Evolutionary conservation across 2,113 vertebrate genomes (phyloP).

Genomic region (Grammomys surdaster): DNA sequence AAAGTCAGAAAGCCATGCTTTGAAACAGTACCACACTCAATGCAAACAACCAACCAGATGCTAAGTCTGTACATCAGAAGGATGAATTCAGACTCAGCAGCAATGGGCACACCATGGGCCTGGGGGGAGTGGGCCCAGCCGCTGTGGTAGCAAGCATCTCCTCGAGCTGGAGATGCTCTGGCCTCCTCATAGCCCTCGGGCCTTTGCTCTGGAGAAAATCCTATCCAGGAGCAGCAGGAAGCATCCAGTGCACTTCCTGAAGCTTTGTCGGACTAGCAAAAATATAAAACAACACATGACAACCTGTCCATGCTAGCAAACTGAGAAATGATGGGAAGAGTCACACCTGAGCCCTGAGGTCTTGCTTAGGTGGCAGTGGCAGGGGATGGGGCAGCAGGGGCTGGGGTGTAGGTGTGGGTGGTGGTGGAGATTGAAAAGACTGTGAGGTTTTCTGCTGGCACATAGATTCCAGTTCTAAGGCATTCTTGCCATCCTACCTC

Average conservation of each 20-base stretch:
- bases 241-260: too few species aligned
- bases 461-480: neutral
- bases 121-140: fast-evolving
- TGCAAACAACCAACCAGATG: neutral
- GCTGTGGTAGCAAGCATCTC: fast-evolving
- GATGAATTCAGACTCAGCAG: neutral
- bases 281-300: neutral
- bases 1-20: neutral
- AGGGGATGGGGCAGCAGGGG: neutral
- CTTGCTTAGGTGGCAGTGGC: too few species aligned
- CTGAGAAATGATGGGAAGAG: fast-evolving
- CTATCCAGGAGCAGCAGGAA: fast-evolving
- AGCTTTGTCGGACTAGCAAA: neutral
- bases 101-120: fast-evolving
- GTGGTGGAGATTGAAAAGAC: neutral
- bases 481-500: neutral
- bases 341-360: fast-evolving
- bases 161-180: neutral
- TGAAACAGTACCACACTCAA: neutral
- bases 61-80: neutral
- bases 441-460: fast-evolving
- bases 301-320: neutral
- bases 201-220: neutral
- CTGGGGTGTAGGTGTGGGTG: neutral
- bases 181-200: fast-evolving